Base-by-base conservation (phyloP, 1,140 invertebrate species). In the Drosophila kurseongensis region DNA sequence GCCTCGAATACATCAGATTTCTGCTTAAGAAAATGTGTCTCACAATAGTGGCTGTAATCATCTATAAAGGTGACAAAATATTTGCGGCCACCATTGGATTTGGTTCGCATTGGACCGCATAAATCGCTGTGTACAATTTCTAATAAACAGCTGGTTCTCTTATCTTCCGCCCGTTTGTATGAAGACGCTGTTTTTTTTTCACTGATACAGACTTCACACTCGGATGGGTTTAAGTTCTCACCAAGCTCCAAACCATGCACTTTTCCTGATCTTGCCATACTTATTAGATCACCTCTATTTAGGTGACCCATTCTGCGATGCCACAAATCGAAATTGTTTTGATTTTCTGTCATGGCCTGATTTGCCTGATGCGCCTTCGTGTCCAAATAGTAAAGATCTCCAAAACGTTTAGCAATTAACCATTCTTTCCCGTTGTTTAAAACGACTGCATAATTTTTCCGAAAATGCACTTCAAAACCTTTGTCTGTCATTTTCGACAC, bases 61-160 rank as follows among this genome's bases (percentile, higher is more conserved):
- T 60, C 45, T n/a, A 50, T 60, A 14, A 60, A 40, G 7, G 35
- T 50, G 6, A 38, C 45, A 4, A 50, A 27, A 14, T 27, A 58
- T 45, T 7, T 29, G 16, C 16, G 29, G 29, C 5, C 51, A 29
- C 18, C 48, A 9, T 10, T 36, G 9, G 23, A 16, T 38, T 29
- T 5, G 5, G 4, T 50, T 18, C 4, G 38, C 16, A 23, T 55
- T 7, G 18, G 18, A 18, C 18, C 18, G 18, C 18, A 18, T 18
- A 18, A 1, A 2, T 18, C 18, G 18, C 18, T 18, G 2, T 18
- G 18, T 18, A 18, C 0, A 18, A 18, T 18, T 18, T 18, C 18
- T n/a, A 23, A 5, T 7, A 29, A 29, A 29, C 29, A 29, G 5
- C 29, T 29, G 13, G 12, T 54, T 18, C 18, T 54, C 8, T 13